These are phyloP conservation scores for Dendrocincla fuliginosa DNA, from an alignment of 2,797 vertebrate genomes.

Conservation along the genomic window DNA sequence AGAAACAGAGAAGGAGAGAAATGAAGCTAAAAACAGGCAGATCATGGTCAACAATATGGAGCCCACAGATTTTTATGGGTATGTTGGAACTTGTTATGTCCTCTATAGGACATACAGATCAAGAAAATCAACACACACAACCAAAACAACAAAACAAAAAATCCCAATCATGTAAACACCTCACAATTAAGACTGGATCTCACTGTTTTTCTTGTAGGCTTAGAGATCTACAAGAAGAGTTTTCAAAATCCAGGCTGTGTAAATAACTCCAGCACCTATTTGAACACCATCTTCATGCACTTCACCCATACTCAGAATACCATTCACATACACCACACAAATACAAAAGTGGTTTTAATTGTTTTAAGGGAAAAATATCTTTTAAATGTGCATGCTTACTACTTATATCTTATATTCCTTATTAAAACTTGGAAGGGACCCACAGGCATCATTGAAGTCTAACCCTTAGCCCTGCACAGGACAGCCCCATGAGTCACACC, in stretches of 20 bases:
- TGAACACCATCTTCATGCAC: not conserved
- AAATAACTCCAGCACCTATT: not conserved
- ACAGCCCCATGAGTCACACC: not conserved
- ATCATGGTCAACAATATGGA: rapidly evolving
- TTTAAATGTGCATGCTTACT: not conserved
- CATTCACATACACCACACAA: not conserved
- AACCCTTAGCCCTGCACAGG: not conserved
- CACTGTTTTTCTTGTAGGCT: not conserved
- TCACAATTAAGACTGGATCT: not conserved
- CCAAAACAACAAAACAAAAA: not conserved
- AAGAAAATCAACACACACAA: not conserved
- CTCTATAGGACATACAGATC: not conserved
- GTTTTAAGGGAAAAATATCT: not conserved
- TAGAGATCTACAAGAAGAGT: not conserved
- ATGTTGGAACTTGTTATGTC: not conserved
- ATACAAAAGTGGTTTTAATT: not conserved
- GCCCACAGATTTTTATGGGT: not conserved
- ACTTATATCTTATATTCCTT: not conserved
- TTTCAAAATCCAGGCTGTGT: not conserved
- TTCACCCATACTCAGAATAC: not conserved
- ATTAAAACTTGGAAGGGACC: not conserved
- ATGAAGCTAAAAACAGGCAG: not conserved
- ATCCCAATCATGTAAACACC: not conserved
- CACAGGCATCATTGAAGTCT: not conserved
- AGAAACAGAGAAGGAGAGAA: not conserved